Conservation (phyloP, 1,140 invertebrate genomes). For the Anoplophora glabripennis region DNA sequence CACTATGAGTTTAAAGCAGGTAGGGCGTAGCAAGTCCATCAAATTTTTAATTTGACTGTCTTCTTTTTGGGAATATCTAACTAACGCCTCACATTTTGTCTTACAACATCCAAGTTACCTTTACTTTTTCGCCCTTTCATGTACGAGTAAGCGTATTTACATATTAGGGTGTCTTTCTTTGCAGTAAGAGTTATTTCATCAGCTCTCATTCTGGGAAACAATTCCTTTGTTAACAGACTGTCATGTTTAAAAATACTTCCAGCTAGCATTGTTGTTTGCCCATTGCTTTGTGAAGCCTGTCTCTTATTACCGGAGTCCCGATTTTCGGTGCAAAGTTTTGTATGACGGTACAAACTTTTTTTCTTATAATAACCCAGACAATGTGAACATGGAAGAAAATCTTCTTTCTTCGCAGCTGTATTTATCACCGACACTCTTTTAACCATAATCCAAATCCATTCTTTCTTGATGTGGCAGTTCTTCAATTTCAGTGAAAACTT, state of each 20-base stretch:
- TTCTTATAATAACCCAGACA: too few relatives aligned
- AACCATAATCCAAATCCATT: too few relatives aligned
- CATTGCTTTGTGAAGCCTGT: too few relatives aligned
- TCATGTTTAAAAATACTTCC: conserved; percentile 12
- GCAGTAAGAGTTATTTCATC: conserved; percentile 1
- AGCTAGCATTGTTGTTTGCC: not conserved
- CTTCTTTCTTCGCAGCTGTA: too few relatives aligned
- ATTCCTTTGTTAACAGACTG: conserved; percentile 11
- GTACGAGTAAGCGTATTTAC: not conserved
- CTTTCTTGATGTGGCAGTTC: too few relatives aligned
- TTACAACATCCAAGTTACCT: not conserved
- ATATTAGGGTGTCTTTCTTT: not conserved
- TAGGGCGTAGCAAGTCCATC: not conserved
- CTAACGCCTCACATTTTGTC: not conserved
- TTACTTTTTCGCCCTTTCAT: not conserved
- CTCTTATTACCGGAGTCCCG: too few relatives aligned
- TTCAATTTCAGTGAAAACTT: too few relatives aligned
- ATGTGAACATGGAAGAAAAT: too few relatives aligned
- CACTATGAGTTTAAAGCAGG: conserved; percentile 12
- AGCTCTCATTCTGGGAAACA: conserved; percentile 15
- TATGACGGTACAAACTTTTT: too few relatives aligned
- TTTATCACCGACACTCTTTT: too few relatives aligned
- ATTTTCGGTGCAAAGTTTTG: not conserved
- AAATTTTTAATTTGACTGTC: not conserved
- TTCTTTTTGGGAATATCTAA: not conserved